A percentile compares a stretch with the other conserved stretches of the same genome.
phyloP scores from a whole-genome alignment of 2,797 vertebrate genomes.

The Typhlichthys subterraneus region DNA sequence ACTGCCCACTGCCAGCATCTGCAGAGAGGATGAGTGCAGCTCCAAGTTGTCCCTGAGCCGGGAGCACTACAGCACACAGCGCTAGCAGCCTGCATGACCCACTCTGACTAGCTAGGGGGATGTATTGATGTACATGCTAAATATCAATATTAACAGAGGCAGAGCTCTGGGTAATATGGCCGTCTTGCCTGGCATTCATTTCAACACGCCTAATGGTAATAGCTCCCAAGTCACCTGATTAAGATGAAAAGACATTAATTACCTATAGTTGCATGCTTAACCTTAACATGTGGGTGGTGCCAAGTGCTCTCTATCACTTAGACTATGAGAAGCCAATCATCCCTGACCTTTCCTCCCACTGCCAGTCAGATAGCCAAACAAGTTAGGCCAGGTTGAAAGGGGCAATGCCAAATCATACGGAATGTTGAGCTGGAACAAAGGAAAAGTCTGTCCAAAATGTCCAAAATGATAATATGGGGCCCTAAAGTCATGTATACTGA shows the following conservation, averaged over 20 bases:
- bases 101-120: constrained; percentile 39
- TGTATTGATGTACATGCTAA: constrained; percentile 42
- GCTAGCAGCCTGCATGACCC: constrained; percentile 32
- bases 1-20: constrained; percentile 51
- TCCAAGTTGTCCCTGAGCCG: constrained; percentile 55
- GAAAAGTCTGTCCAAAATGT: background rate
- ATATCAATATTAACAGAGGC: constrained; percentile 19
- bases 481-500: constrained; percentile 59
- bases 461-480: too few species aligned
- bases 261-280: constrained; percentile 7
- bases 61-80: constrained; percentile 32
- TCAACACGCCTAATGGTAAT: constrained; percentile 1
- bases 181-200: constrained; percentile 15
- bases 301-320: constrained; percentile 38
- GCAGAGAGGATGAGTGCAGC: constrained; percentile 55
- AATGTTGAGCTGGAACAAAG: too few species aligned
- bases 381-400: too few species aligned
- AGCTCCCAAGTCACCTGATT: background rate
- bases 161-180: constrained; percentile 17
- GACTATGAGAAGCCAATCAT: background rate
- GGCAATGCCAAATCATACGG: too few species aligned
- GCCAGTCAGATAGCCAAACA: too few species aligned
- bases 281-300: constrained; percentile 45
- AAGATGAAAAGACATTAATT: background rate
- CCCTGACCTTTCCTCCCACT: background rate